These are phyloP conservation scores for Apostichopus japonicus DNA, from an alignment of 35 echinoderm and acorn worm species.

Conservation along the genomic window DNA sequence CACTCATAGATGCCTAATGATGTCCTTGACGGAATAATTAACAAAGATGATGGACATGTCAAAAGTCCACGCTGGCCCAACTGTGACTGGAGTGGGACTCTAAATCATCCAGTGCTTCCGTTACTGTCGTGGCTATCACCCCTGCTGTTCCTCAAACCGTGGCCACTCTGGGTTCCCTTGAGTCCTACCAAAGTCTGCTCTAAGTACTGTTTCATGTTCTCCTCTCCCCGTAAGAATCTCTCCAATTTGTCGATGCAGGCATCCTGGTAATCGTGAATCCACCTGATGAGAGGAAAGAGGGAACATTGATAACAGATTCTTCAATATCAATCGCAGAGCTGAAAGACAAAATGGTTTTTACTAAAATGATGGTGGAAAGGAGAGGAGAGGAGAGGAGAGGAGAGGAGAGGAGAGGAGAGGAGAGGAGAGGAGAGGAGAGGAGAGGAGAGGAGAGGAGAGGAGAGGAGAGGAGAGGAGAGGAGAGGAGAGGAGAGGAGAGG, in stretches of 20 bases:
- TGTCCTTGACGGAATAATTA: too few species aligned
- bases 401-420: too few species aligned
- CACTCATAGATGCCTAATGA: too few species aligned
- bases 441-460: too few species aligned
- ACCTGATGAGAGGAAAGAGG: conserved; percentile 48
- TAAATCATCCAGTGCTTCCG: conserved; percentile 50
- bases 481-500: too few species aligned
- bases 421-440: too few species aligned
- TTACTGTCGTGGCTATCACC: conserved; percentile 69
- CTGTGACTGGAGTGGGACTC: neutral
- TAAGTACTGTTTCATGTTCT: conserved; percentile 80
- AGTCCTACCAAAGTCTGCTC: conserved; percentile 47
- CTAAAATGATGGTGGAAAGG: too few species aligned
- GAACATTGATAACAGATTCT: neutral
- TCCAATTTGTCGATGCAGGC: conserved; percentile 96
- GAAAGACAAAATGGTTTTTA: too few species aligned
- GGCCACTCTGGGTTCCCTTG: conserved; percentile 45
- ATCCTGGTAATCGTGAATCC: conserved; percentile 99
- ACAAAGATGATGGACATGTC: too few species aligned
- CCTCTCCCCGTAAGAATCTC: conserved; percentile 86
- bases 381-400: too few species aligned
- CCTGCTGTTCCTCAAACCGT: conserved; percentile 65
- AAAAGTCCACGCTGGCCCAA: too few species aligned
- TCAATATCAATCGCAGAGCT: neutral
- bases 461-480: too few species aligned